A percentile compares a stretch with the other conserved stretches of the same genome.
phyloP scores from a whole-genome alignment of 2,113 vertebrate species.

The Bubo bubo region DNA sequence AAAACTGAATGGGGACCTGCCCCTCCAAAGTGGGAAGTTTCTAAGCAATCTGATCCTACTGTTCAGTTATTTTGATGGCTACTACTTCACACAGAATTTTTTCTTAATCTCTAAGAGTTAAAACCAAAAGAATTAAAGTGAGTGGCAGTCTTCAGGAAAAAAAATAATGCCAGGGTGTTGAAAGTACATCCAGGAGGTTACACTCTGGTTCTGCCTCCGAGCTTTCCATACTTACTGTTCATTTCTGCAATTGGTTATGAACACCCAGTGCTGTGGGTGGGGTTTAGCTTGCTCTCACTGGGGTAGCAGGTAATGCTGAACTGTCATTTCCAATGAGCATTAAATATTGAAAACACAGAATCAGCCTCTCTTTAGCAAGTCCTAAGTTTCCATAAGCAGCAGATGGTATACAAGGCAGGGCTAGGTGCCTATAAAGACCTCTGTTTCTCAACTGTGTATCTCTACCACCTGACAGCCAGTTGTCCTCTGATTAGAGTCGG shows the following conservation, averaged over 20 bases:
- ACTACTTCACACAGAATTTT: background rate
- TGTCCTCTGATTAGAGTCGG: constrained; percentile 15
- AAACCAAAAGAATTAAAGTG: background rate
- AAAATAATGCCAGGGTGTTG: background rate
- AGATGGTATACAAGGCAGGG: constrained; percentile 52
- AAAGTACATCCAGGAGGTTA: background rate
- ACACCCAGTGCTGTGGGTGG: background rate
- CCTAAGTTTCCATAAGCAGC: constrained; percentile 55
- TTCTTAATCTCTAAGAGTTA: background rate
- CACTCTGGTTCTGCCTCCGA: background rate
- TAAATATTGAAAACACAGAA: constrained; percentile 65
- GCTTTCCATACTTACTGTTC: background rate
- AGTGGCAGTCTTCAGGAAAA: background rate
- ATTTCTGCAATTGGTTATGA: background rate
- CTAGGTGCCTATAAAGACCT: constrained; percentile 41
- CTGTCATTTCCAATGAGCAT: constrained; percentile 51
- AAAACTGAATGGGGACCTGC: background rate
- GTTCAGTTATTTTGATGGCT: background rate
- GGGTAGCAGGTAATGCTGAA: constrained; percentile 12
- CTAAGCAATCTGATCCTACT: background rate
- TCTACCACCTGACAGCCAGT: constrained; percentile 46
- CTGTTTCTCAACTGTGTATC: background rate
- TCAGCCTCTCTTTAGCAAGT: constrained; percentile 16
- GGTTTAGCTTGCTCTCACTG: background rate
- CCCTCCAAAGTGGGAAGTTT: background rate